phyloP scores from a whole-genome alignment of 2,797 vertebrate genomes.

The Cossypha dichroa region DNA sequence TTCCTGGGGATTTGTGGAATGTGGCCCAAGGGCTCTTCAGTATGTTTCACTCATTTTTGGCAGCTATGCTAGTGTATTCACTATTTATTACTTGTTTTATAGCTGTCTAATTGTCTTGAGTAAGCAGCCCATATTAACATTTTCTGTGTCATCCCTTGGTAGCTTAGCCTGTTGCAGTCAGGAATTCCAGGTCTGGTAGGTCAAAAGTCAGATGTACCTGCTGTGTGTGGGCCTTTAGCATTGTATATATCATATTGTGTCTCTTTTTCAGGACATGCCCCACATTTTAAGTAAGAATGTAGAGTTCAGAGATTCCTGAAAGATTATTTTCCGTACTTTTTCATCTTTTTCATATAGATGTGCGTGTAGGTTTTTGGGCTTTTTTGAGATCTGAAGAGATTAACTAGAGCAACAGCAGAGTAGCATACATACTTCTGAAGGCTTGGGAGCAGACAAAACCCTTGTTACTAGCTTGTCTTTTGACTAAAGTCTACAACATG shows the following conservation, averaged over 20 bases:
- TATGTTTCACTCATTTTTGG: not conserved
- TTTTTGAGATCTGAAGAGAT: not conserved
- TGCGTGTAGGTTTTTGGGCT: not conserved
- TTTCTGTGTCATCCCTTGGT: not conserved
- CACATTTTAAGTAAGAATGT: not conserved
- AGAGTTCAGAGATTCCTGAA: not conserved
- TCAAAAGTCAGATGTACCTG: not conserved
- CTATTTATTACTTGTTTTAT: not conserved
- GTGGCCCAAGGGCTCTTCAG: not conserved
- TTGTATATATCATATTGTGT: not conserved
- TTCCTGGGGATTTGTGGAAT: not conserved
- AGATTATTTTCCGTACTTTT: not conserved
- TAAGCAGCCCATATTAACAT: not conserved
- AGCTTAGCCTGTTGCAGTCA: not conserved
- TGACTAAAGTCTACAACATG: not conserved
- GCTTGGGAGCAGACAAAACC: not conserved
- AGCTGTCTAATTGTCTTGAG: not conserved
- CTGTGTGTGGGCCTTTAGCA: not conserved
- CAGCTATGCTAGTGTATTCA: not conserved
- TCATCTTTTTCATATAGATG: not conserved
- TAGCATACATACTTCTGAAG: not conserved
- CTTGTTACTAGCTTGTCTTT: not conserved
- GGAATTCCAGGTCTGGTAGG: not conserved
- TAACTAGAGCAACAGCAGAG: not conserved
- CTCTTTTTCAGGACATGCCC: not conserved